Evolutionary conservation across 1,140 invertebrate species (phyloP).

Genomic region (Drosophila ogumai): DNA sequence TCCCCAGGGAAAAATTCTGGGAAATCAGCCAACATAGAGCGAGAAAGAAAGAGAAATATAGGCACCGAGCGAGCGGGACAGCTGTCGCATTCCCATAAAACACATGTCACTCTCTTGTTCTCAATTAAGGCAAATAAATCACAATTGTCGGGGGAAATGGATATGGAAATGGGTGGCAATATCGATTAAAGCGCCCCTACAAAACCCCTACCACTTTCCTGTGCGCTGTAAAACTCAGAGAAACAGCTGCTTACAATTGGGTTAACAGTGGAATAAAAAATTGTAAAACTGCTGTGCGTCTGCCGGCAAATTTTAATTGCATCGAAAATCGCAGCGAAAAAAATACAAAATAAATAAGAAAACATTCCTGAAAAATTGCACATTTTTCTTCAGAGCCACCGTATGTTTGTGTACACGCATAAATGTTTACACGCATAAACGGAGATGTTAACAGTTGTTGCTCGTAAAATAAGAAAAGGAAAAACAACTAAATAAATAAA

Average conservation of each 20-base stretch:
- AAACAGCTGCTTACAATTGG: conserved; percentile 57
- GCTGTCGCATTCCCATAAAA: conserved; percentile 44
- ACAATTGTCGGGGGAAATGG: conserved; percentile 30
- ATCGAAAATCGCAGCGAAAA: not conserved
- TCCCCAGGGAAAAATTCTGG: conserved; percentile 22
- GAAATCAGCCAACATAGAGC: conserved; percentile 3
- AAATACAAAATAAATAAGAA: conserved; percentile 11
- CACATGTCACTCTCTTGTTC: conserved; percentile 53
- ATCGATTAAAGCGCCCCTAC: conserved; percentile 36
- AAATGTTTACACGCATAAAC: conserved; percentile 51
- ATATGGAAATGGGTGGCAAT: conserved; percentile 19
- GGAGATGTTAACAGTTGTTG: conserved; percentile 42
- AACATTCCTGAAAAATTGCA: conserved; percentile 38
- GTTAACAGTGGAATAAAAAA: conserved; percentile 50
- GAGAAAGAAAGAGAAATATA: not conserved
- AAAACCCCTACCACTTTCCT: no score
- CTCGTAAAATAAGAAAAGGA: conserved; percentile 27
- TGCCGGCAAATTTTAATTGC: conserved; percentile 58
- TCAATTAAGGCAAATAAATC: conserved; percentile 55
- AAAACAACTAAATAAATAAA: conserved; percentile 5
- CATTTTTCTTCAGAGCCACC: conserved; percentile 1
- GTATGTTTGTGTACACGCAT: conserved; percentile 40
- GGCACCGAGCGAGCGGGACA: conserved; percentile 4
- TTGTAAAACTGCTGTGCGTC: conserved; percentile 23
- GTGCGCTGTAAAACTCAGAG: not conserved